Evolutionary conservation across 2,113 vertebrate genomes (phyloP).

Genomic region (Orthochromis indermauri): DNA sequence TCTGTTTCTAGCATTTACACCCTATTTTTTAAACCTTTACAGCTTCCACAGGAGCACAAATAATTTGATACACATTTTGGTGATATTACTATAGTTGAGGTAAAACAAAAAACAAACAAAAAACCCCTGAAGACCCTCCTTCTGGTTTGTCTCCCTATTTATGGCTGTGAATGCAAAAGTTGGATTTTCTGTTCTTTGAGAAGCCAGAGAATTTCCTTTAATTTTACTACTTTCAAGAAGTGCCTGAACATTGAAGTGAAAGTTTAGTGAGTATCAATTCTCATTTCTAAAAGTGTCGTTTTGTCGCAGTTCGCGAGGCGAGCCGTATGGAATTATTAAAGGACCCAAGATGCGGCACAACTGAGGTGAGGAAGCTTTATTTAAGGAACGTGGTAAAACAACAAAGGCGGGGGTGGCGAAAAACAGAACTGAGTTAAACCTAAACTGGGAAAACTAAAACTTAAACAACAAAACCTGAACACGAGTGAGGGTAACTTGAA

Average conservation of each 20-base stretch:
- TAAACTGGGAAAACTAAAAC: too few species aligned
- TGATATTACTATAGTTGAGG: background rate
- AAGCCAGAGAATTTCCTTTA: background rate
- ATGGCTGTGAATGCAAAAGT: rapidly evolving
- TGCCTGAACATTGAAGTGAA: background rate
- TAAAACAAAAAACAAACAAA: background rate
- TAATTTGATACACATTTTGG: background rate
- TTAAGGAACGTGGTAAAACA: background rate
- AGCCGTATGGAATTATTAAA: background rate
- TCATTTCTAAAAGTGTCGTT: background rate
- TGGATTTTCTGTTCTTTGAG: background rate
- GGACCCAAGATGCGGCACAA: background rate
- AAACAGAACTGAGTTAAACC: too few species aligned
- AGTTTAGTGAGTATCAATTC: background rate
- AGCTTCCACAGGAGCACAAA: background rate
- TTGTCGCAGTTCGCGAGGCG: rapidly evolving
- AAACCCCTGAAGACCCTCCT: rapidly evolving
- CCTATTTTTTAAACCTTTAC: background rate
- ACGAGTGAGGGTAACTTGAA: too few species aligned
- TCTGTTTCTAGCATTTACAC: background rate
- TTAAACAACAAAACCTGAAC: too few species aligned
- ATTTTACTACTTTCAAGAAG: background rate
- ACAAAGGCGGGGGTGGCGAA: too few species aligned
- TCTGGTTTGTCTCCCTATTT: background rate
- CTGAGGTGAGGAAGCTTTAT: background rate